Base-by-base conservation (phyloP, 1,140 invertebrate genomes). In the Augochlora pura region DNA sequence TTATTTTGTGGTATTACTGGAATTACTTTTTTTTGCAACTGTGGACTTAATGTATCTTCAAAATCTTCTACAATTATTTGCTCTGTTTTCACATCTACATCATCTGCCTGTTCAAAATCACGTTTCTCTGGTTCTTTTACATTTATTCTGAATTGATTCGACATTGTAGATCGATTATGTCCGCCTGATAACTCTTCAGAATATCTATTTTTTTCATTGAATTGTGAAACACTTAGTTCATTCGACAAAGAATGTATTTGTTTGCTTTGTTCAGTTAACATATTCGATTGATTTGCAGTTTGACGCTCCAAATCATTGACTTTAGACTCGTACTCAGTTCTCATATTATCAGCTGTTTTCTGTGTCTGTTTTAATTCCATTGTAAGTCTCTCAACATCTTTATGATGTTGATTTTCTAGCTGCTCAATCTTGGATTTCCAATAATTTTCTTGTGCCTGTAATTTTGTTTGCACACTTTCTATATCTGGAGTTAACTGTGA, bases 391-490 rank as follows among this genome's bases (percentile, higher is more conserved):
- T 93, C 90, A 8, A 93, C 91, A 65, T 92, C 91, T 12, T 79
- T 74, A 8, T 75, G 86, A 82, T 93, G 90, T n/a, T 92, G 89
- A 18, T 77, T 77, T 76, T 94, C 92, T 8, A 93, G 60, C 10
- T 90, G 85, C 66, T 93, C 88, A 32, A 93, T 86, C 78, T 92
- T 93, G 0, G 84, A 73, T 46, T 87, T 90, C 93, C 93, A 94
- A 77, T 90, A 88, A 68, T 89, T 86, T 76, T 94, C 93, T 81
- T 94, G 93, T 0, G 81, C 62, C 5, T 89, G 71, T 23, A 93
- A 74, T 88, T 93, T 90, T 77, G 81, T 72, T 88, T 90, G 87
- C 85, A 93, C 78, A 89, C 88, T 87, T 87, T 91, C 88, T 82
- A 93, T 72, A 73, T 90, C 90, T 67, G 87, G 84, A 27, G 86